Evolutionary conservation across 2,888 invertebrate species (phyloP).

Genomic region (Spicauda simplicius): DNA sequence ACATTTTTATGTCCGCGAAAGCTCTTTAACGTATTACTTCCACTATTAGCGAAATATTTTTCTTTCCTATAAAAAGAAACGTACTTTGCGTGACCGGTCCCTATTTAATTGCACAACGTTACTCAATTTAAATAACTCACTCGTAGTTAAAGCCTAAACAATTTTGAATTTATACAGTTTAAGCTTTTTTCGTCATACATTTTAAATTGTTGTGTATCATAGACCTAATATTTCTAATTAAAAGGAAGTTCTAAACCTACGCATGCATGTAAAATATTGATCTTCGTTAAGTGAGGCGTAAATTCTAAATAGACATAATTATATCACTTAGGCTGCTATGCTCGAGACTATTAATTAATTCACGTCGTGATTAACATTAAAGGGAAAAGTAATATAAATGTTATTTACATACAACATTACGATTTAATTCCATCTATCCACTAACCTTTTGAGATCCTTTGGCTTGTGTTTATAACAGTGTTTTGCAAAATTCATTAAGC

Average conservation of each 20-base stretch:
- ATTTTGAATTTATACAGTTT: background rate
- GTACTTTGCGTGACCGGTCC: slow-evolving; percentile 17
- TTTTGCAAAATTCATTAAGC: no score
- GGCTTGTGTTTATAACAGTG: no score
- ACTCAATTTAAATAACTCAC: background rate
- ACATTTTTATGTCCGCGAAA: slow-evolving; percentile 33
- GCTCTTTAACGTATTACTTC: slow-evolving; percentile 30
- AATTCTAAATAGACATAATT: slow-evolving; percentile 20
- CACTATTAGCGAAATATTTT: slow-evolving; percentile 32
- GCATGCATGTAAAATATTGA: background rate
- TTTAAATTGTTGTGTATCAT: background rate
- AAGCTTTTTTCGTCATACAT: no score
- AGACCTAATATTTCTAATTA: background rate
- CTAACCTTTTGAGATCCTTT: no score
- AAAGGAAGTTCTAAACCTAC: background rate
- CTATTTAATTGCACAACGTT: background rate
- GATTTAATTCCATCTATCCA: background rate
- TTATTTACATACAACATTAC: background rate
- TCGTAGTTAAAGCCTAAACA: background rate
- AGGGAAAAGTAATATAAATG: background rate
- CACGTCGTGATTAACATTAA: slow-evolving; percentile 14
- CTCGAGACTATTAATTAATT: slow-evolving; percentile 3
- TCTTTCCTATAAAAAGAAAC: slow-evolving; percentile 18
- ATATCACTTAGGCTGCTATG: slow-evolving; percentile 5
- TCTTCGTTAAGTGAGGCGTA: background rate